Base-by-base conservation (phyloP, 1,140 invertebrate species). In the Drosophila hydei region DNA sequence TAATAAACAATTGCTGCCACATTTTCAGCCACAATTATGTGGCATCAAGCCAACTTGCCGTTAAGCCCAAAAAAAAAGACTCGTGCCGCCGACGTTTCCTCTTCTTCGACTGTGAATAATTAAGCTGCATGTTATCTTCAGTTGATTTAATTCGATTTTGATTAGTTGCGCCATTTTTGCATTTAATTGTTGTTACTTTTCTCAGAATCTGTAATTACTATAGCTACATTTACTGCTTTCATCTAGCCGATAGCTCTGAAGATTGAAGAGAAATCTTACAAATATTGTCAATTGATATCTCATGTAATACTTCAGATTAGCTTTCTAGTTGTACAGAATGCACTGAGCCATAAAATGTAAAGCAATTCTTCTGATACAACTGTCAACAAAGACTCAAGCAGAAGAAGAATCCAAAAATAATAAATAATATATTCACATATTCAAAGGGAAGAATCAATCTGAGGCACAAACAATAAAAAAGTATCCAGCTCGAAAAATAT, bases 141-240 rank as follows among this genome's bases (percentile, higher is more conserved):
- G 63, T 72, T 73, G 75, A 79, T 83, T 77, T 83, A 71, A 88
- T 89, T 89, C 69, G 79, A 83, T 79, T 89, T 79, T 61, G 51
- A 88, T 89, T 88, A 47, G 84, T 47, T 89, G 62, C 79, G 83
- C 68, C 84, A 84, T 89, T 87, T 88, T 75, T 63, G 75, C 79
- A 84, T 88, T 83, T 83, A 88, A 87, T 87, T 88, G 83, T 64
- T 75, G 83, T 67, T 74, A 36, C 43, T 56, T 72, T 68, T 73
- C 67, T 16, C 19, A 70, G 78, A 88, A 88, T 69, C 45, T 19
- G 6, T 38, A 40, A 64, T 23, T 36, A 18, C 21, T 8, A 25
- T 27, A 27, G 23, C 40, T 21, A 27, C 38, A 33, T 43, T 30
- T 42, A 27, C 18, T 21, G 45, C 51, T 77, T 77, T 77, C 67